phyloP scores from a whole-genome alignment of 2,888 invertebrate species.

The Invenusta paracnida region DNA sequence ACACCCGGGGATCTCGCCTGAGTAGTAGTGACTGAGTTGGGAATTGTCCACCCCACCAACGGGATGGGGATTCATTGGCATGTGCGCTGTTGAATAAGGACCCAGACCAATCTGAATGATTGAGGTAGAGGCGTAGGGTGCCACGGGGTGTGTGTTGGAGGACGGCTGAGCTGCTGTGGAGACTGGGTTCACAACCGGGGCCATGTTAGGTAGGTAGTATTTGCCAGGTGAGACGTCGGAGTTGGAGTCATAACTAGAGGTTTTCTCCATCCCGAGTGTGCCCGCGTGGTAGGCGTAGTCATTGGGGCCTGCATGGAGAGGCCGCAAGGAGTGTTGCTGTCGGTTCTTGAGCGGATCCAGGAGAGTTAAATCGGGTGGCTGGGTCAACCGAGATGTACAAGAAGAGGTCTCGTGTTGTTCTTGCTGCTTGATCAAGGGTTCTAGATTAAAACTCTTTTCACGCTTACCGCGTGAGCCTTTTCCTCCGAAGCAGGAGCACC shows the following conservation, averaged over 20 bases:
- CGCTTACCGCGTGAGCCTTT: conserved; percentile 9
- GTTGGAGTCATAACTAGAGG: not conserved
- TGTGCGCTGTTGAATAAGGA: not conserved
- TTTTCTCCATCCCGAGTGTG: not conserved
- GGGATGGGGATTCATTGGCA: too few relatives aligned
- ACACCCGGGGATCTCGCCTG: not conserved
- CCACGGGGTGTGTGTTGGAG: not conserved
- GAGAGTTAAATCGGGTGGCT: not conserved
- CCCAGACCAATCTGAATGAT: not conserved
- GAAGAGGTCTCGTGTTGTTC: not conserved
- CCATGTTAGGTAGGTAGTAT: not conserved
- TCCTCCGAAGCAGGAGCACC: not conserved
- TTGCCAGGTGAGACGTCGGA: not conserved
- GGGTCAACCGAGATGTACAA: not conserved
- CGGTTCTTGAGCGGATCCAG: not conserved
- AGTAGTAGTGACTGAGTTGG: not conserved
- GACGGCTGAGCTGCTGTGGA: not conserved
- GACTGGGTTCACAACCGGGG: not conserved
- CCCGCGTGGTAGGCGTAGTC: not conserved
- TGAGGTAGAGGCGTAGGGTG: not conserved
- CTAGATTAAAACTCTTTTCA: conserved; percentile 29
- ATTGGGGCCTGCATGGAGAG: not conserved
- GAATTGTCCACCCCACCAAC: not conserved
- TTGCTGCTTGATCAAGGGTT: conserved; percentile 28
- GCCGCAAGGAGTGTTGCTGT: not conserved